Percentiles rank a stretch among this genome's conserved stretches.
These are phyloP conservation scores for Pachyseris speciosa DNA, from an alignment of 64 coral and sea anemone species.

Conservation along the genomic window DNA sequence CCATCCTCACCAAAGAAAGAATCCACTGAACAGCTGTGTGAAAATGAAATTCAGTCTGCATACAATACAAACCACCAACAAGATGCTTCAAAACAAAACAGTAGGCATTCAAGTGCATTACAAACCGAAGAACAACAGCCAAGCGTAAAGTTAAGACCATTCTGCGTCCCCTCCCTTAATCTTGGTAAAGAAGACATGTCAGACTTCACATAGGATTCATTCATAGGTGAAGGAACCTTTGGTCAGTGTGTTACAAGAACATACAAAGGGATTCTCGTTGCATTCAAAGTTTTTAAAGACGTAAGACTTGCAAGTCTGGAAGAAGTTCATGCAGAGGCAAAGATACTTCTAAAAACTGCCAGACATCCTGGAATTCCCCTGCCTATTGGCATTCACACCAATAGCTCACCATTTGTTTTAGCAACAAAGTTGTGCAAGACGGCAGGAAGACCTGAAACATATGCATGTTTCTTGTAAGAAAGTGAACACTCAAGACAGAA, in stretches of 20 bases:
- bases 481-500: not conserved
- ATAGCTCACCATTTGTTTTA: conserved; percentile 46
- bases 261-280: conserved; percentile 49
- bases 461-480: conserved; percentile 41
- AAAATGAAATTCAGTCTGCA: not conserved
- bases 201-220: not conserved
- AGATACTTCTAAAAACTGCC: conserved; percentile 54
- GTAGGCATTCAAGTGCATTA: not conserved
- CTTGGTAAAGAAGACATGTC: conserved; percentile 15
- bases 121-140: conserved; percentile 1
- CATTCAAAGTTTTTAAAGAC: conserved; percentile 65
- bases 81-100: not conserved
- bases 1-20: too few relatives aligned
- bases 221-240: conserved; percentile 73
- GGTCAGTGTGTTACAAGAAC: conserved; percentile 58
- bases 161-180: conserved; percentile 45
- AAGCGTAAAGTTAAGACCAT: not conserved
- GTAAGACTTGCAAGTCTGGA: not conserved
- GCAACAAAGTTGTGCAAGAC: conserved; percentile 52
- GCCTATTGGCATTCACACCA: conserved; percentile 37
- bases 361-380: conserved; percentile 69
- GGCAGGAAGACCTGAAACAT: conserved; percentile 47
- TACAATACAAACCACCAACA: too few relatives aligned
- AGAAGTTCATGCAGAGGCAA: conserved; percentile 43
- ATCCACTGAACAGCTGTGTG: too few relatives aligned